Percentiles rank a stretch among this genome's conserved stretches.
Evolutionary conservation across 2,797 vertebrate species (phyloP).

Genomic region (Chiloscyllium punctatum): DNA sequence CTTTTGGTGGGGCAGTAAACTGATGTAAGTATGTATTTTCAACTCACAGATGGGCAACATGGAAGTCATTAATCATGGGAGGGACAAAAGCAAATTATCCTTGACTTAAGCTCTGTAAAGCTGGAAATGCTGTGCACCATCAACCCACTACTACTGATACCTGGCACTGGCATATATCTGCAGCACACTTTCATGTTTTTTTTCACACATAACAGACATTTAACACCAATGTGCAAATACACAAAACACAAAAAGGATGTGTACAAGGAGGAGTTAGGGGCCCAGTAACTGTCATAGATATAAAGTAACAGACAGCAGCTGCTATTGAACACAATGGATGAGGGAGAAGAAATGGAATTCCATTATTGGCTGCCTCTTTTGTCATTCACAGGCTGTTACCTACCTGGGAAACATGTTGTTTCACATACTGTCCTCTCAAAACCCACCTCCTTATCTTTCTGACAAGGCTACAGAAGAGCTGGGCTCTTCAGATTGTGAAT

Average conservation of each 20-base stretch:
- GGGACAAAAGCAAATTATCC: not conserved
- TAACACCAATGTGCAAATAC: not conserved
- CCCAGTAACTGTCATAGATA: not conserved
- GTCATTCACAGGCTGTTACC: conserved; percentile 51
- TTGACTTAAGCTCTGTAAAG: not conserved
- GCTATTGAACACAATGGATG: conserved; percentile 51
- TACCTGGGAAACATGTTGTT: conserved; percentile 25
- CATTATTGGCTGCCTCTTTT: conserved; percentile 75
- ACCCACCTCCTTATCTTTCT: not conserved
- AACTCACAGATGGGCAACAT: not conserved
- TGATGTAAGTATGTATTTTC: not conserved
- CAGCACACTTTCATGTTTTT: not conserved
- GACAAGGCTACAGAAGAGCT: conserved; percentile 16
- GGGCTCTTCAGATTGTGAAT: not conserved
- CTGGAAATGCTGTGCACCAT: not conserved
- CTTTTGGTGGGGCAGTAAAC: not conserved
- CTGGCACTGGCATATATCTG: not conserved
- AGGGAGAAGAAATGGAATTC: conserved; percentile 59
- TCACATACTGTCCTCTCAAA: not conserved
- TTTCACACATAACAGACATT: conserved; percentile 2
- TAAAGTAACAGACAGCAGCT: conserved; percentile 15
- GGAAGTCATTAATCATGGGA: not conserved
- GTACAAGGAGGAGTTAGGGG: not conserved
- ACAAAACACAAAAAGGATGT: not conserved
- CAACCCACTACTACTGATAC: not conserved